phyloP scores from a whole-genome alignment of 1,140 invertebrate genomes.

The Ceratoteleas bidentatus region DNA sequence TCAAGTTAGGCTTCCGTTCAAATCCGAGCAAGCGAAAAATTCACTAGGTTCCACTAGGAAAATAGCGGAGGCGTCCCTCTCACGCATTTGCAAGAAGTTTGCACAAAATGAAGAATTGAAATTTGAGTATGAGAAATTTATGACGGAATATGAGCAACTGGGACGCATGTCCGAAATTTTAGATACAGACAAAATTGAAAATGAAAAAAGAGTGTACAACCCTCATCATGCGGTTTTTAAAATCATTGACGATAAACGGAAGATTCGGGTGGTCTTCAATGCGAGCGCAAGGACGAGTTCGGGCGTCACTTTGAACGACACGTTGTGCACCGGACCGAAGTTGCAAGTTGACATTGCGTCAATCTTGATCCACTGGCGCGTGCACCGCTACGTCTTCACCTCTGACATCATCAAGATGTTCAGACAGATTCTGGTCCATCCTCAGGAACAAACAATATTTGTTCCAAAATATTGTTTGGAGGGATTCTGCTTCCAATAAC shows the following conservation, averaged over 20 bases:
- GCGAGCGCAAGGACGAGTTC: not conserved
- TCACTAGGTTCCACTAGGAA: constrained; percentile 1
- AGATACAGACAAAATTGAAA: not conserved
- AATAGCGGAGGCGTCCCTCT: constrained; percentile 9
- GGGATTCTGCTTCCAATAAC: not conserved
- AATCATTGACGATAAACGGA: not conserved
- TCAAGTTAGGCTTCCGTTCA: constrained; percentile 11
- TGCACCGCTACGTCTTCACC: constrained; percentile 8
- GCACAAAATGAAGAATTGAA: not conserved
- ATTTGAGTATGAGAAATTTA: constrained; percentile 3
- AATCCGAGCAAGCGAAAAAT: not conserved
- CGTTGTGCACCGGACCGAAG: constrained; percentile 10
- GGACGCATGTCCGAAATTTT: constrained; percentile 25
- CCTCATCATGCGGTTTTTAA: constrained; percentile 23
- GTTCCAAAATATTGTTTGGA: constrained; percentile 25
- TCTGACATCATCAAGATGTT: constrained; percentile 16
- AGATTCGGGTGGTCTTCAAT: constrained; percentile 34
- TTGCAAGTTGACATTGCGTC: constrained; percentile 21
- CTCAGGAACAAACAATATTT: not conserved
- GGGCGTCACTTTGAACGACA: constrained; percentile 18
- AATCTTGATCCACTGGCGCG: constrained; percentile 15
- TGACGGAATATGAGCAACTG: constrained; percentile 7
- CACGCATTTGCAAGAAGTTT: not conserved
- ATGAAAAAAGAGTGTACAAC: constrained; percentile 14
- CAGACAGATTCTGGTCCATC: constrained; percentile 4